Evolutionary conservation across 2,888 invertebrate genomes (phyloP), one percentile per base, ranked within the genome.

Genomic region (Mantis religiosa): DNA sequence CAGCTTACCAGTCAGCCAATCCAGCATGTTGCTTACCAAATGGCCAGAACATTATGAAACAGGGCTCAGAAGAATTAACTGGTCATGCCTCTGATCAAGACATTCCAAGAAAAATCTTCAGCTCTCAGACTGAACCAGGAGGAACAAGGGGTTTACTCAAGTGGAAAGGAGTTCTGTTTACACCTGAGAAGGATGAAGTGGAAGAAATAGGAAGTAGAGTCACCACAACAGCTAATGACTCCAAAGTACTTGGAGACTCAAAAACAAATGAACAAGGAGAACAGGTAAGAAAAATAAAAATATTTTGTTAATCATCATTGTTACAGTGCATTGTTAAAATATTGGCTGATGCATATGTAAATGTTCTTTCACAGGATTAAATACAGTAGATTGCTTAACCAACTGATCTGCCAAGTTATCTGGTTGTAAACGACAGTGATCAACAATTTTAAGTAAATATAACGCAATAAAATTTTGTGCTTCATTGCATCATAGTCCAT

Each of bases 101-200:
- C 91, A 93, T 94, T 91, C 93, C 93, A 91, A 93, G 92, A 92
- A 90, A 86, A 85, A 89, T 89, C 87, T 91, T 90, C 15, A 86
- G 54, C 30, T 83, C 34, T 82, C 82, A 82, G 41, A 90, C 93
- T 92, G 92, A 84, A 92, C 92, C 91, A 92, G 92, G 83, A 9
- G 87, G 82, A 34, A 87, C 91, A 87, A 93, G 95, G 91, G 95
- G 95, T 87, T 93, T 97, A 91, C 94, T 96, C 91, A 97, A 97
- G 93, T 97, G 97, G 97, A 97, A 97, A 93, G 96, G 96, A 87
- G 95, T 96, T 85, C 95, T 96, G 90, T 94, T 97, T 91, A 96
- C 96, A 28, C 96, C 96, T 6, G 95, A 96, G 90, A 95, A 95
- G 91, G 95, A 89, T 83, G 83, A 82, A 28, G 83, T 82, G 8